Base-by-base conservation (phyloP, 2,888 invertebrate species). In the Kryphioiulus occultus region DNA sequence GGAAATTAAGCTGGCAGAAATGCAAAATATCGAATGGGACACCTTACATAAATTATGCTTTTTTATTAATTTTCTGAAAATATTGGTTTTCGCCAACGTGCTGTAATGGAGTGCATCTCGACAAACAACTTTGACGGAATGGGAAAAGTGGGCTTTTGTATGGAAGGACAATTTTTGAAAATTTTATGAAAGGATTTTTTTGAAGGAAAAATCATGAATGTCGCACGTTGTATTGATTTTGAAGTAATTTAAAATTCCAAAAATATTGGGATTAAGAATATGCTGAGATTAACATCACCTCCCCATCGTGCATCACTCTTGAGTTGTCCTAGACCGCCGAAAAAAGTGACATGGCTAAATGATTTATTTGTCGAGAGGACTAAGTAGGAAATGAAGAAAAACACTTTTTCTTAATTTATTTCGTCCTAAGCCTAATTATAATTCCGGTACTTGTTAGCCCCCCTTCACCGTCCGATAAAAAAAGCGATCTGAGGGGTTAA, bases 401-500 rank as follows among this genome's bases (percentile, higher is more conserved):
- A 47, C 19, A 47, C 4, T 17, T 10, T 68, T 26, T 26, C 10
- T 22, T 12, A 26, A 26, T 68, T 22, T 68, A 68, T 59, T 68
- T 68, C 22, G 22, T 68, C 26, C 26, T 26, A 4, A 68, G 68
- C 68, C 15, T 68, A 68, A 68, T 68, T 68, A 68, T 68, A 68
- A 68, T 68, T 22, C 22, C 68, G 22, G 68, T 26, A 22, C 68
- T 68, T 22, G 68, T 68, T 68, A 68, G 26, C 68, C 68, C 68
- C 26, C 68, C 26, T 68, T 26, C 9, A 9, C n/a, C 9, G 68
- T 26, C 26, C 22, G 68, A 68, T 68, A 39, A 68, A 68, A 68
- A 68, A 68, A 26, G 7, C 68, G 68, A 68, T 68, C 26, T 47
- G n/a, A 68, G 68, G 68, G 68, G 68, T 68, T 68, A 68, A 68